Evolutionary conservation across 2,113 vertebrate species (phyloP).

Genomic region (Atrichornis clamosus): DNA sequence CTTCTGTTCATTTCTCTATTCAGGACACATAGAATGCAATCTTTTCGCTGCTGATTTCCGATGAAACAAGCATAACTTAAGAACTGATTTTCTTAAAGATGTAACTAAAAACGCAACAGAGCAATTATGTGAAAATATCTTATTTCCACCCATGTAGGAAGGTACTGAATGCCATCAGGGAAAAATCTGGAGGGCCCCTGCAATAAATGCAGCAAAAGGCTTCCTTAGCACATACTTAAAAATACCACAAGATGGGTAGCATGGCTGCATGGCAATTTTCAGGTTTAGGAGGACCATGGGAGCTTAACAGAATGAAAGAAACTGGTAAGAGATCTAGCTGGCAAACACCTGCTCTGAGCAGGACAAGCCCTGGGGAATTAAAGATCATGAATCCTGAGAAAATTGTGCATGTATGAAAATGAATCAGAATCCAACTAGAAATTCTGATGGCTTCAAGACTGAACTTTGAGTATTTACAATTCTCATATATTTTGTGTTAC

Average conservation of each 20-base stretch:
- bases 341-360: not conserved
- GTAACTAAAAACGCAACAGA: not conserved
- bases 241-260: not conserved
- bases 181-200: not conserved
- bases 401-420: not conserved
- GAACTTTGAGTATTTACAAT: not conserved
- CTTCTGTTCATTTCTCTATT: not conserved
- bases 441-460: not conserved
- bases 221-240: not conserved
- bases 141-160: not conserved
- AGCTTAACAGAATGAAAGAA: not conserved
- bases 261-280: not conserved
- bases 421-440: not conserved
- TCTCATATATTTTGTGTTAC: not conserved
- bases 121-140: not conserved
- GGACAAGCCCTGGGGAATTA: not conserved
- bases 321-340: not conserved
- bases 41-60: not conserved
- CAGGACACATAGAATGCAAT: not conserved
- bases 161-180: not conserved
- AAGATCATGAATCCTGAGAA: not conserved
- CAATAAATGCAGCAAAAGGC: not conserved
- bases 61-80: not conserved
- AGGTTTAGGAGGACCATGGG: not conserved
- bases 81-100: not conserved